Evolutionary conservation across 1,140 invertebrate species (phyloP), one percentile per base, ranked within the genome.

Genomic region (Mamestra configurata): DNA sequence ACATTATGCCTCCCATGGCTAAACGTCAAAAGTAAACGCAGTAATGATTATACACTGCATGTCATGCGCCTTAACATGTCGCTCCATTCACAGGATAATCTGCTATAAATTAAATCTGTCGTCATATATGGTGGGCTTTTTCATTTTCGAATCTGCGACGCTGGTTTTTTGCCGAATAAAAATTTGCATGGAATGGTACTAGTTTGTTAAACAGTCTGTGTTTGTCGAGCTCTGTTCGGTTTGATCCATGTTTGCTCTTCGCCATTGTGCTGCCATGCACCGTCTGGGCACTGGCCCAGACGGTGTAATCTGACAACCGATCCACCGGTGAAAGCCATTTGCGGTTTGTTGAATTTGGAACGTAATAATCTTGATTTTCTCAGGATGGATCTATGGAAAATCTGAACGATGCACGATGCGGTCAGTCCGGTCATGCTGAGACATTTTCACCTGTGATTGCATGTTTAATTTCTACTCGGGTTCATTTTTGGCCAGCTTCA

Each of bases 191-290:
- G 76, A 82, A 77, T 76, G 73, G 53, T 64, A 61, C 68, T 77
- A 80, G 66, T 75, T 77, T 79, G 75, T 80, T 81, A 82, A 83
- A 82, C 77, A 61, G 79, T 79, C 81, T 79, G 59, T 91, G 83
- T 90, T 90, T 90, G 86, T 79, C 51, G 61, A 87, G 75, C 79
- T 77, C 81, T 90, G 87, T 90, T 91, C 88, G 89, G 79, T 85
- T 86, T 87, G 76, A 70, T 81, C 85, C 81, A 64, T 91, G 86
- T 92, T 90, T 93, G 89, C 85, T 77, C 64, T 83, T 15, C 70
- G 82, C 84, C 78, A 89, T 92, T 92, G 88, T 91, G 73, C 83
- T 84, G 83, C 66, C 81, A 53, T 84, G 82, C 66, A n/a, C 80
- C 49, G 46, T 78, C n/a, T n/a, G n/a, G n/a, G n/a, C n/a, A n/a